These are phyloP conservation scores for Pseudomyrmex gracilis DNA, from an alignment of 1,140 invertebrate genomes.

Conservation along the genomic window DNA sequence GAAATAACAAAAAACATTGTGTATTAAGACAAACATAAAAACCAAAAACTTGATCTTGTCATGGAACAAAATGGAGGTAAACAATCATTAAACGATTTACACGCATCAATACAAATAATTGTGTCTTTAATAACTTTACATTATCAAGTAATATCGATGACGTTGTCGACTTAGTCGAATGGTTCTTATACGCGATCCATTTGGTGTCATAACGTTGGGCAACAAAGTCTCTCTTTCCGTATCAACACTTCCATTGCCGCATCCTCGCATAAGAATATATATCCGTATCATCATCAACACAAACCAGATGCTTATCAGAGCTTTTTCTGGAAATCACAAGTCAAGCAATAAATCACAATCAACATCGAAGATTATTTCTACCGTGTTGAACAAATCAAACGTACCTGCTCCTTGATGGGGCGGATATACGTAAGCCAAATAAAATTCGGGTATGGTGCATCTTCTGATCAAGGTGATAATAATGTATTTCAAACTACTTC, in stretches of 20 bases:
- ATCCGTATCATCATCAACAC: conserved; percentile 2
- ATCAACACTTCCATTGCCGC: neutral
- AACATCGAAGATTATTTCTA: neutral
- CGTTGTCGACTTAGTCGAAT: no score
- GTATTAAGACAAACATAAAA: no score
- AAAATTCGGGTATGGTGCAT: conserved; percentile 87
- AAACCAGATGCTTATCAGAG: conserved; percentile 27
- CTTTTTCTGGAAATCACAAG: conserved; percentile 47
- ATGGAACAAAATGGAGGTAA: no score
- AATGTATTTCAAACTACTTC: conserved; percentile 90
- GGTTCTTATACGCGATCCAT: no score
- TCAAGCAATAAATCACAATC: neutral
- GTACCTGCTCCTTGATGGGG: conserved; percentile 88
- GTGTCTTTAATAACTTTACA: no score
- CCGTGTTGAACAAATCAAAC: neutral
- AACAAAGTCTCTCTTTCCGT: conserved; percentile 4
- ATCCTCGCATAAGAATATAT: neutral
- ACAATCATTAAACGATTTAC: no score
- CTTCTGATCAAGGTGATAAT: conserved; percentile 89
- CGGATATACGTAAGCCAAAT: conserved; percentile 87
- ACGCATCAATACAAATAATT: no score
- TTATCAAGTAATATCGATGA: no score
- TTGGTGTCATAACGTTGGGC: no score
- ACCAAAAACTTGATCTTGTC: no score
- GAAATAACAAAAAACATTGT: no score